A percentile compares a stretch with the other conserved stretches of the same genome.
phyloP scores from a whole-genome alignment of 2,888 invertebrate genomes.

The Polydrusus cervinus region DNA sequence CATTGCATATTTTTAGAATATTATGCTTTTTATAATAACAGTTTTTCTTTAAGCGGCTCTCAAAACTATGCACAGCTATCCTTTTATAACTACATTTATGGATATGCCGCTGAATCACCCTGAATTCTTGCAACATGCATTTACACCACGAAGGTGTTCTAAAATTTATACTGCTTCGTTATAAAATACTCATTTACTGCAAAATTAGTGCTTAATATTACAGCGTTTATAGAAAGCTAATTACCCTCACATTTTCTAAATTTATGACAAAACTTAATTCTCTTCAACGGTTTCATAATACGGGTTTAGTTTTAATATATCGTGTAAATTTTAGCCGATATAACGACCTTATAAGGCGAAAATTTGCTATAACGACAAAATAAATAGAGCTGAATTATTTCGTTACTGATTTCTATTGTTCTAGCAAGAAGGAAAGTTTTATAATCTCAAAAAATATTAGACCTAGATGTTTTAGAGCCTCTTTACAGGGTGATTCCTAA shows the following conservation, averaged over 20 bases:
- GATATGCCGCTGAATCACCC: no score
- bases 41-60: no score
- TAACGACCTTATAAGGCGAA: slow-evolving; percentile 26
- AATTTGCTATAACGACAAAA: slow-evolving; percentile 21
- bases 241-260: slow-evolving; percentile 54
- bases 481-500: no score
- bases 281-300: slow-evolving; percentile 30
- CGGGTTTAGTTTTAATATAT: slow-evolving; percentile 32
- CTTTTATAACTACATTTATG: no score
- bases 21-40: no score
- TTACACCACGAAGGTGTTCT: not conserved
- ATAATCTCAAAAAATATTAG: no score
- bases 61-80: no score
- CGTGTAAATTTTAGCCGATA: slow-evolving; percentile 29
- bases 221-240: slow-evolving; percentile 54
- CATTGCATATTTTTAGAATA: no score
- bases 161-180: not conserved
- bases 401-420: not conserved
- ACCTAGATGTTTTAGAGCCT: no score
- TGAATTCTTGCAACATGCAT: not conserved
- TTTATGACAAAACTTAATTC: slow-evolving; percentile 52
- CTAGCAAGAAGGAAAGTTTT: no score
- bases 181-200: slow-evolving; percentile 51
- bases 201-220: slow-evolving; percentile 55
- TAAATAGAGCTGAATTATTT: not conserved